Evolutionary conservation across 92 coral and sea anemone genomes (phyloP).

Genomic region (Anthopleura xanthogrammica): DNA sequence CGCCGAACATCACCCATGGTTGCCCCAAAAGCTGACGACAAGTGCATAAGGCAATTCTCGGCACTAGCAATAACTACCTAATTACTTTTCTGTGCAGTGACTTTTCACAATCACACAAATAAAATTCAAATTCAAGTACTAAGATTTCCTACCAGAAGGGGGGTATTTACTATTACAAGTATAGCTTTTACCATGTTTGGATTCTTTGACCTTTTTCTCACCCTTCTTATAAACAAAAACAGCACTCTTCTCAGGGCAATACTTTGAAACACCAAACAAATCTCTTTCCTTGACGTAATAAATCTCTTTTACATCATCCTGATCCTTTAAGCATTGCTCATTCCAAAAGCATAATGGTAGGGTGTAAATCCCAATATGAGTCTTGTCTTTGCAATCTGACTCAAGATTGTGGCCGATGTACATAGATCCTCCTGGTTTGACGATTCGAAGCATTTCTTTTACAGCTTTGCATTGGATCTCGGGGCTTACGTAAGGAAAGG

Average conservation of each 20-base stretch:
- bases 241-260: constrained; percentile 57
- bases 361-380: constrained; percentile 51
- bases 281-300: constrained; percentile 48
- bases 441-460: constrained; percentile 58
- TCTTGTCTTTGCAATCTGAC: constrained; percentile 42
- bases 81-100: too few relatives aligned
- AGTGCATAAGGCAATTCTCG: too few relatives aligned
- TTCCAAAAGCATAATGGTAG: constrained; percentile 62
- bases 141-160: constrained; percentile 42
- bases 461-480: constrained; percentile 58
- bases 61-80: too few relatives aligned
- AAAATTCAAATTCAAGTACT: neutral
- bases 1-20: too few relatives aligned
- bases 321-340: constrained; percentile 45
- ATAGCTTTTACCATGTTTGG: constrained; percentile 21
- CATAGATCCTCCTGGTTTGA: constrained; percentile 57
- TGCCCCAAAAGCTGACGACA: too few relatives aligned
- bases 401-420: constrained; percentile 62
- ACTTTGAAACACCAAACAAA: constrained; percentile 45
- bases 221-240: constrained; percentile 53
- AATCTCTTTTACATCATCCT: constrained; percentile 26
- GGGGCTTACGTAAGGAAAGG: constrained; percentile 65
- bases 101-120: too few relatives aligned
- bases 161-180: constrained; percentile 36
- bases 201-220: neutral